Percentiles rank a stretch among this genome's conserved stretches.
These are phyloP conservation scores for Xerus inauris DNA, from an alignment of 2,113 vertebrate genomes.

Conservation along the genomic window DNA sequence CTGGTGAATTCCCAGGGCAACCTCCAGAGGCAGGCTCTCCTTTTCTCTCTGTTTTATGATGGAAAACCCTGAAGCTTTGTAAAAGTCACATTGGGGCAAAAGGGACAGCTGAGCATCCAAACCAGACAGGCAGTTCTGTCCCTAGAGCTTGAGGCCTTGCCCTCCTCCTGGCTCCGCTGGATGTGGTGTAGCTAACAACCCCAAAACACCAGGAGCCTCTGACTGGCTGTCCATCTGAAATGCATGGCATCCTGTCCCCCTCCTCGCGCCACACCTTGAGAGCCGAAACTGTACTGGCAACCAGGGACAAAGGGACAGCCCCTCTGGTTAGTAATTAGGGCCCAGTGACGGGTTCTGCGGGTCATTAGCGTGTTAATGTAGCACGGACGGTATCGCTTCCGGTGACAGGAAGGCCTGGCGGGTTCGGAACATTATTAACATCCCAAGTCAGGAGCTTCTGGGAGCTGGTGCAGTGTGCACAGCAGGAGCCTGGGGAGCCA, in stretches of 20 bases:
- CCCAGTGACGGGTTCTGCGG: neutral
- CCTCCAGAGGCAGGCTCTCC: too few relatives aligned
- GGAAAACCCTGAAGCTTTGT: too few relatives aligned
- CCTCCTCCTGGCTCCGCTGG: neutral
- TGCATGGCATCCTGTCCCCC: neutral
- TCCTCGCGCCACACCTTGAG: neutral
- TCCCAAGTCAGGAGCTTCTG: neutral
- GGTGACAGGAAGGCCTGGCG: constrained; percentile 47
- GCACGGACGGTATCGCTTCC: constrained; percentile 17
- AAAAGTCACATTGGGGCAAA: too few relatives aligned
- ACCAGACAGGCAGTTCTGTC: too few relatives aligned
- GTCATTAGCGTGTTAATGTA: constrained; percentile 56
- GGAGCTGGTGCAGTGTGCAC: neutral
- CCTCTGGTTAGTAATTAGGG: constrained; percentile 51
- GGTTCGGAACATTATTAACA: neutral
- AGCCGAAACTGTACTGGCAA: neutral
- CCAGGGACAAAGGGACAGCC: neutral
- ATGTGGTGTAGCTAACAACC: neutral
- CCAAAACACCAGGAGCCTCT: neutral
- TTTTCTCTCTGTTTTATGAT: too few relatives aligned
- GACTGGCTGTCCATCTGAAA: neutral
- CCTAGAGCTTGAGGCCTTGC: too few relatives aligned
- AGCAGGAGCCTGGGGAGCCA: neutral
- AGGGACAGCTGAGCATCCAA: too few relatives aligned
- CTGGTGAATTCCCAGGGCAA: too few relatives aligned